phyloP scores from a whole-genome alignment of 2,888 invertebrate species.

The Drosophila tripunctata region DNA sequence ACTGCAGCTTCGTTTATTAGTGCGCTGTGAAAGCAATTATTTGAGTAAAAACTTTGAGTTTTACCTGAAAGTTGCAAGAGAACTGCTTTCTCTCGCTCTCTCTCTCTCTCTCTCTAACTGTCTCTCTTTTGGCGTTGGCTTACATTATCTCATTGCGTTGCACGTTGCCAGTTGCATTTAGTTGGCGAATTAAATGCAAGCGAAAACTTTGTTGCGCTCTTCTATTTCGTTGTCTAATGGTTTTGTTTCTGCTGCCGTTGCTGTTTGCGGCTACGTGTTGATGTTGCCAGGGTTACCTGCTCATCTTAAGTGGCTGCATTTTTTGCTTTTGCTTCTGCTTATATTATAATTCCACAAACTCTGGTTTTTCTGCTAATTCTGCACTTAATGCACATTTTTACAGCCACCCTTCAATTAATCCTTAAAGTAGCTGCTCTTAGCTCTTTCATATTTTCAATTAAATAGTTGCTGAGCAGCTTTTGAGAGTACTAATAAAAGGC shows the following conservation, averaged over 20 bases:
- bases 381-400: slow-evolving; percentile 11
- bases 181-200: slow-evolving; percentile 37
- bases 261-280: slow-evolving; percentile 16
- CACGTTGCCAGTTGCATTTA: slow-evolving; percentile 42
- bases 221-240: slow-evolving; percentile 19
- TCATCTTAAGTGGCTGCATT: slow-evolving; percentile 31
- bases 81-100: background rate
- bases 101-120: too few relatives aligned
- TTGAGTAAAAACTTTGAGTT: slow-evolving; percentile 60
- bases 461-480: background rate
- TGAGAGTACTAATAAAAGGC: too few relatives aligned
- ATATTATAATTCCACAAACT: slow-evolving; percentile 13
- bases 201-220: slow-evolving; percentile 37
- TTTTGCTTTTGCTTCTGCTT: background rate
- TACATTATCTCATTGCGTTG: slow-evolving; percentile 50
- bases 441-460: background rate
- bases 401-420: background rate
- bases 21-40: slow-evolving; percentile 64
- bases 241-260: slow-evolving; percentile 15
- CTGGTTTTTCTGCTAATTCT: slow-evolving; percentile 9
- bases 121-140: slow-evolving; percentile 17
- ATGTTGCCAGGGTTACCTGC: slow-evolving; percentile 32
- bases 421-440: background rate
- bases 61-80: slow-evolving; percentile 23
- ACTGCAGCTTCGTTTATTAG: slow-evolving; percentile 38